phyloP scores from a whole-genome alignment of 2,113 vertebrate species.

The Perca fluviatilis region DNA sequence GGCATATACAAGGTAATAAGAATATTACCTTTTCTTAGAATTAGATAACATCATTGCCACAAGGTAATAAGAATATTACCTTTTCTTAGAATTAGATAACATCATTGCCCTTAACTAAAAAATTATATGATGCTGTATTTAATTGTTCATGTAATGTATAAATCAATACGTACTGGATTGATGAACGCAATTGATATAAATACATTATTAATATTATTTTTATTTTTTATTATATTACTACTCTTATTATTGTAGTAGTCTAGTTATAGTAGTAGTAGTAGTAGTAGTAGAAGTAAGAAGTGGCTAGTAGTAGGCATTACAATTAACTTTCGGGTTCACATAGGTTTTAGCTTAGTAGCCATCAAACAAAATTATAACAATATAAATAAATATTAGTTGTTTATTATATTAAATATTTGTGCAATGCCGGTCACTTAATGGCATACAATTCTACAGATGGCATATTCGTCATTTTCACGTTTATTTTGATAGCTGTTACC shows the following conservation, averaged over 20 bases:
- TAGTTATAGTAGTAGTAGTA: background rate
- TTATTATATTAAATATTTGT: background rate
- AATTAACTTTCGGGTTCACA: background rate
- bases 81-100: background rate
- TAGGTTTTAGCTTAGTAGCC: background rate
- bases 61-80: background rate
- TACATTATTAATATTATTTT: background rate
- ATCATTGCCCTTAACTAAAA: too few relatives aligned
- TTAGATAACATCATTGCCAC: too few relatives aligned
- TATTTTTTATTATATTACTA: background rate
- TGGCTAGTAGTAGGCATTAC: background rate
- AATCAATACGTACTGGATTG: too few relatives aligned
- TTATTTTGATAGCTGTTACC: conserved; percentile 29
- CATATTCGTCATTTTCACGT: background rate
- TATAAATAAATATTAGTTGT: background rate
- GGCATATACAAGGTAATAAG: background rate
- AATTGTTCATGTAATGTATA: background rate
- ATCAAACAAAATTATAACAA: background rate
- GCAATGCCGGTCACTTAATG: background rate
- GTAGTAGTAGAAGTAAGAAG: background rate
- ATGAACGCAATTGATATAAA: background rate
- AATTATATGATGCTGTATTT: background rate
- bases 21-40: background rate
- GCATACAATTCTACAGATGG: background rate
- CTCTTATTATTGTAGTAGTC: background rate